phyloP scores from a whole-genome alignment of 2,113 vertebrate species.

The Hylia prasina region DNA sequence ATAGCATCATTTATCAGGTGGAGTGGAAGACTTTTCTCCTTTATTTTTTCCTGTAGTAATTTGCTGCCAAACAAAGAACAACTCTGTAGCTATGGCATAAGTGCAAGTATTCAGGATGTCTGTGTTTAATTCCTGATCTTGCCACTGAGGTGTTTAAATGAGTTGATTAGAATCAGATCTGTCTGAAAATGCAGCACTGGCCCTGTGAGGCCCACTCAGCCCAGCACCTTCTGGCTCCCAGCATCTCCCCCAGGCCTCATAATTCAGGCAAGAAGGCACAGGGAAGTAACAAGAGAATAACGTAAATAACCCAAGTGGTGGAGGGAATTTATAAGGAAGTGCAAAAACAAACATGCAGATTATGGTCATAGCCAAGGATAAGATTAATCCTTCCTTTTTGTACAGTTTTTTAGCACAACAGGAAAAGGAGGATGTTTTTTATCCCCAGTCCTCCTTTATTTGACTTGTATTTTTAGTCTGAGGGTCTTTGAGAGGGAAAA shows the following conservation, averaged over 20 bases:
- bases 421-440: background rate
- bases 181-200: background rate
- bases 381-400: constrained; percentile 4
- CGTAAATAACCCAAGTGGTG: background rate
- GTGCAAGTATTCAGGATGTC: background rate
- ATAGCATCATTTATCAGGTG: background rate
- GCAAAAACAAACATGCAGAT: background rate
- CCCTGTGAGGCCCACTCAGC: accelerated
- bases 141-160: background rate
- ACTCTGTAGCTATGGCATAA: background rate
- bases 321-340: background rate
- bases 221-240: background rate
- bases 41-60: background rate
- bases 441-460: background rate
- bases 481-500: background rate
- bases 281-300: background rate
- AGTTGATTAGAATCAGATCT: background rate
- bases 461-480: background rate
- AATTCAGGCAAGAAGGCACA: background rate
- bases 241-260: background rate
- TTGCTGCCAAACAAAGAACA: background rate
- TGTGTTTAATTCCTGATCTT: background rate
- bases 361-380: background rate
- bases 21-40: background rate
- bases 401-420: background rate